Evolutionary conservation across 2,113 vertebrate genomes (phyloP).

Genomic region (Pleuronectes platessa): DNA sequence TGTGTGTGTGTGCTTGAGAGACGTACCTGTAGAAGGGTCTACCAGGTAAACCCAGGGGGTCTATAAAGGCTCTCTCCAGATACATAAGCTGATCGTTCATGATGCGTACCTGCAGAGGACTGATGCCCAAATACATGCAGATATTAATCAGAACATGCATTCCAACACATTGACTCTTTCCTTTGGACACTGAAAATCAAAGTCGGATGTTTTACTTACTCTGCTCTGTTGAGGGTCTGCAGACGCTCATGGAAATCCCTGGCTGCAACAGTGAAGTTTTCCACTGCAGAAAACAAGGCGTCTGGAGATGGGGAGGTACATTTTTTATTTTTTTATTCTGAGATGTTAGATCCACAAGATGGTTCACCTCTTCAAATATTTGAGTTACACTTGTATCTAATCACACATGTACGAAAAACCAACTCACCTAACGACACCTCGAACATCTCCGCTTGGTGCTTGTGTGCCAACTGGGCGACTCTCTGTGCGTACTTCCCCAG

Average conservation of each 20-base stretch:
- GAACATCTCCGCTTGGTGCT: constrained; percentile 74
- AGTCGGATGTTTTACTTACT: constrained; percentile 79
- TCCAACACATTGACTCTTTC: not conserved
- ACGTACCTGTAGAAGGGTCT: constrained; percentile 93
- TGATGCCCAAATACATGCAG: constrained; percentile 36
- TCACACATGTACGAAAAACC: not conserved
- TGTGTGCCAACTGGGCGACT: constrained; percentile 84
- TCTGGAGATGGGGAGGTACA: constrained; percentile 72
- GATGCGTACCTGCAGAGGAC: constrained; percentile 83
- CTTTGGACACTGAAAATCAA: not conserved
- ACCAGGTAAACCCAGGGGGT: constrained; percentile 92
- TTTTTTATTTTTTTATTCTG: too few relatives aligned
- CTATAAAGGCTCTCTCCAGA: constrained; percentile 92
- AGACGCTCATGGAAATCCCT: constrained; percentile 86
- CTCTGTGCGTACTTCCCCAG: constrained; percentile 84
- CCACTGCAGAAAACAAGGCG: constrained; percentile 89
- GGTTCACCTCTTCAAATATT: too few relatives aligned
- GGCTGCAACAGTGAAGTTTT: constrained; percentile 88
- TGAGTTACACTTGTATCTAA: not conserved
- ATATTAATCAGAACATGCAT: not conserved
- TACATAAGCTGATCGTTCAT: constrained; percentile 95
- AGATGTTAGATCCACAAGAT: not conserved
- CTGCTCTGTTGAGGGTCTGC: constrained; percentile 80
- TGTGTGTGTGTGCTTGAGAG: not conserved
- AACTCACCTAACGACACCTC: constrained; percentile 90